Conservation (phyloP, 2,888 invertebrate genomes). For the Euclidia mi region DNA sequence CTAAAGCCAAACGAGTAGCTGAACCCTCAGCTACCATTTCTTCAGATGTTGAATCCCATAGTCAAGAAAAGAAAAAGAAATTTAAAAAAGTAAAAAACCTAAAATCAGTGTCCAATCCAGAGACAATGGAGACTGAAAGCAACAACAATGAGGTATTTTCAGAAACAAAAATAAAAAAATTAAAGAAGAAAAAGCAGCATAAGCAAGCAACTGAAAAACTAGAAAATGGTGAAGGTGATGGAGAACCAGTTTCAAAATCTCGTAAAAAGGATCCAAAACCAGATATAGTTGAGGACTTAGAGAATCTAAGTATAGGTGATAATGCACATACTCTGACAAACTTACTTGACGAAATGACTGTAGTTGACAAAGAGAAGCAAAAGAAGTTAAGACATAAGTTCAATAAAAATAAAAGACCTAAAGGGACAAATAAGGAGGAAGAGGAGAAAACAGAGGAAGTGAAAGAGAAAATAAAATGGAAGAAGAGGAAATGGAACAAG, state of each 20-base stretch:
- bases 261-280: constrained; percentile 67
- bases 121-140: constrained; percentile 41
- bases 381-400: constrained; percentile 67
- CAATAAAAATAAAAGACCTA: constrained; percentile 62
- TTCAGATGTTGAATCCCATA: constrained; percentile 25
- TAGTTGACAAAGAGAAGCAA: constrained; percentile 75
- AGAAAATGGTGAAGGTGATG: constrained; percentile 53
- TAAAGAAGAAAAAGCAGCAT: constrained; percentile 71
- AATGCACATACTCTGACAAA: constrained; percentile 78
- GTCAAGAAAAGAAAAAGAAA: constrained; percentile 52
- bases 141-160: constrained; percentile 45
- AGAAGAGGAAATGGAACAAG: constrained; percentile 81
- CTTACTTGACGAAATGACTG: constrained; percentile 80
- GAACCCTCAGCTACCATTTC: constrained; percentile 24
- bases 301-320: constrained; percentile 80
- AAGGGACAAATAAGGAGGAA: constrained; percentile 46
- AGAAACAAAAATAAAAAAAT: constrained; percentile 55
- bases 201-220: constrained; percentile 29
- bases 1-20: constrained; percentile 39
- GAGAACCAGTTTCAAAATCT: constrained; percentile 66
- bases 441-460: constrained; percentile 59
- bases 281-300: constrained; percentile 74
- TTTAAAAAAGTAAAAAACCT: constrained; percentile 60
- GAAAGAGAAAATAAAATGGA: constrained; percentile 78
- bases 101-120: constrained; percentile 39